Evolutionary conservation across 2,113 vertebrate genomes (phyloP), one percentile per base, ranked within the genome.

Genomic region (Dasyurus viverrinus): DNA sequence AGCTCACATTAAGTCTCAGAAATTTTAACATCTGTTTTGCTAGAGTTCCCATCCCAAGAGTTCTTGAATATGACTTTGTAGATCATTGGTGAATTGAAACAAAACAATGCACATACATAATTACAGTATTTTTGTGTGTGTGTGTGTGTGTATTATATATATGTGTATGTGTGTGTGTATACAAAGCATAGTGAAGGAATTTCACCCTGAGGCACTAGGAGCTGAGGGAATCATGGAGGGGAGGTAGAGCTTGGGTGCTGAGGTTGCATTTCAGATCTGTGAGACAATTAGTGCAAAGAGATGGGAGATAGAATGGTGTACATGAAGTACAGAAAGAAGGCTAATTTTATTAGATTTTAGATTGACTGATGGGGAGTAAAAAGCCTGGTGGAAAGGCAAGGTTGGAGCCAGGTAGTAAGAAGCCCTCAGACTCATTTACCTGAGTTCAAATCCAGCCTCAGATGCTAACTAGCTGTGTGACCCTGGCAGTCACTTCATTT

Each of bases 331-430:
- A 55, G 26, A 54, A 92, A 48, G n/a, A 27, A 92, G 50, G 57
- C 91, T 42, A 90, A 24, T 90, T 42, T 7, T 57, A 12, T 89
- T 89, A 24, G 27, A 53, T 60, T 89, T 89, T 89, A 89, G 92
- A 90, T 91, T 92, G 92, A 95, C 27, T 54, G 14, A 55, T 54
- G 42, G 91, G 91, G 91, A 92, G 47, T 96, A 54, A 93, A 57
- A 94, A 76, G 90, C 54, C 12, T 26, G 90, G 95, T 93, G 91
- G n/a, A 93, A 48, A 94, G 27, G 24, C 46, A 54, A n/a, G 89
- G 48, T 89, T 46, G 26, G 46, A 42, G 1, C n/a, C 90, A 90
- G 54, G 26, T 93, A 16, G 50, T 57, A 90, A 94, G 84, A 25
- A 76, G 36, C 16, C 36, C 14, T 42, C 16, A 76, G 68, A 76